phyloP scores from a whole-genome alignment of 1,140 invertebrate genomes.

The Agrilus planipennis region DNA sequence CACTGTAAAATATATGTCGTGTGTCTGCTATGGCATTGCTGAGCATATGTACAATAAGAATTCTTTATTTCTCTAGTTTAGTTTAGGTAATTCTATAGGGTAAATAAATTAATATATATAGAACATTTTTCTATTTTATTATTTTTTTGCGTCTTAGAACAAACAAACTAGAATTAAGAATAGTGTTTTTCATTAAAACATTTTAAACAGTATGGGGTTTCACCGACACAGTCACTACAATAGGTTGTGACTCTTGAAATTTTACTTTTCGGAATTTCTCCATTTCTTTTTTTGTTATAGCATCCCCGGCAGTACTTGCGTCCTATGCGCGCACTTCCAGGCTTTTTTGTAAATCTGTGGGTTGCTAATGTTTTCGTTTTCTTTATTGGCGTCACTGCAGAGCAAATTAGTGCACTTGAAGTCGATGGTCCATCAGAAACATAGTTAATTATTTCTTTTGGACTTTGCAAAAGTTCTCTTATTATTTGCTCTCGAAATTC shows the following conservation, averaged over 20 bases:
- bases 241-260: neutral
- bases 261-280: slow-evolving; percentile 1
- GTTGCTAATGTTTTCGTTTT: neutral
- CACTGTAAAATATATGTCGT: neutral
- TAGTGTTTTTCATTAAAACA: neutral
- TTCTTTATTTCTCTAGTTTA: neutral
- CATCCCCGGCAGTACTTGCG: neutral
- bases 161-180: neutral
- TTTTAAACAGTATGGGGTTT: neutral
- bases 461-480: neutral
- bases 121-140: neutral
- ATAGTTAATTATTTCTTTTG: neutral
- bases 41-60: neutral
- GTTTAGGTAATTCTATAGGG: neutral
- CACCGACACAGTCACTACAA: neutral
- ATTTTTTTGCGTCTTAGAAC: neutral
- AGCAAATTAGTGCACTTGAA: neutral
- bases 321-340: neutral
- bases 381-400: neutral
- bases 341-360: neutral
- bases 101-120: neutral
- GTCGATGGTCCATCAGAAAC: neutral
- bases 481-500: slow-evolving; percentile 8
- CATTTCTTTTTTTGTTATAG: slow-evolving; percentile 1
- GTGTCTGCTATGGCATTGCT: neutral